Evolutionary conservation across 2,888 invertebrate species (phyloP), one percentile per base, ranked within the genome.

Genomic region (Siphlonurus alternatus): DNA sequence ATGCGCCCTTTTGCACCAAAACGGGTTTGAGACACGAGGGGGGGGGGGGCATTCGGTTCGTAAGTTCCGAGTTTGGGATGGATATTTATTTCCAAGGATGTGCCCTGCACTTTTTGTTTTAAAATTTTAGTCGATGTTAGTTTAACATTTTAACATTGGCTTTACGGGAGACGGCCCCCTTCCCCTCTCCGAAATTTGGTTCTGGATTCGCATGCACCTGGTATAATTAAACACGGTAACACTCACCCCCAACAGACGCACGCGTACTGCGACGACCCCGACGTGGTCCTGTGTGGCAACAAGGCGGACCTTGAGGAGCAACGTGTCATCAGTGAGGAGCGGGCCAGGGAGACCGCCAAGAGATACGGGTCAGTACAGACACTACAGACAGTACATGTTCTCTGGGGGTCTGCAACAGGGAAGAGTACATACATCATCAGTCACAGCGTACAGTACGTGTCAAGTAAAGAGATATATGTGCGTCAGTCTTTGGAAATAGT

Each of bases 271-370:
- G 91, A 93, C 70, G 84, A 88, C 67, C 96, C 97, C 0, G 97
- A 98, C 73, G 89, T 98, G 69, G 87, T 98, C 63, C 78, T 97
- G 60, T 95, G 96, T 73, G 97, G 97, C 15, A 97, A 98, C 77
- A 98, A 98, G 78, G 88, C 87, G 67, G 97, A 97, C 76, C 78
- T 97, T 62, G 91, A 91, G 72, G 89, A 92, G 68, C 83, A 85
- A 70, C 79, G 96, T 66, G 83, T 89, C 63, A 82, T 93, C 10
- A 86, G 86, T 69, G 87, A 88, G 73, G 83, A 87, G 71, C 81
- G 87, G 70, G 91, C 89, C 7, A 80, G 85, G 66, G 89, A 92
- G 71, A 81, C 95, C 72, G 94, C 95, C 0, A 88, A 91, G 71
- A 91, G 90, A 76, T 86, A 92, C 74, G 89, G 83, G 83, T 83